These are phyloP conservation scores for Drosophila auraria DNA, from an alignment of 1,140 invertebrate genomes.

Conservation along the genomic window DNA sequence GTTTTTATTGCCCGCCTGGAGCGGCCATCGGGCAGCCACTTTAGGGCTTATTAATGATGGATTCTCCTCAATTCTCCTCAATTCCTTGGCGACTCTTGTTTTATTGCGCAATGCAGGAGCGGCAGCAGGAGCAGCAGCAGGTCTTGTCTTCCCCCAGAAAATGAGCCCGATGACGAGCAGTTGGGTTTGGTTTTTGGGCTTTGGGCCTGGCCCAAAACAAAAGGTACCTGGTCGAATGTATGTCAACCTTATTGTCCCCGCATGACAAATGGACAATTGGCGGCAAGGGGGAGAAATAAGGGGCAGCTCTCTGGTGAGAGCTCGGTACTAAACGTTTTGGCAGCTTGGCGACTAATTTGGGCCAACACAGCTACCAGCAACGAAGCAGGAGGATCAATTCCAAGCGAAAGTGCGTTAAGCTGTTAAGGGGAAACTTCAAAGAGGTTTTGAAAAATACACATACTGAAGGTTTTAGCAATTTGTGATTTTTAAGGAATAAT, in stretches of 20 bases:
- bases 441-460: background rate
- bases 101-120: conserved; percentile 71
- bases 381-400: conserved; percentile 1
- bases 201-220: conserved; percentile 36
- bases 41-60: conserved; percentile 84
- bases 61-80: conserved; percentile 72
- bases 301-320: conserved; percentile 47
- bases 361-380: conserved; percentile 34
- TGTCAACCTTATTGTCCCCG: conserved; percentile 69
- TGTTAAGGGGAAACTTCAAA: background rate
- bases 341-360: conserved; percentile 79
- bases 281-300: conserved; percentile 10
- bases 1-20: conserved; percentile 79
- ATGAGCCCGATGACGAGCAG: conserved; percentile 6
- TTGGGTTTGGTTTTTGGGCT: background rate
- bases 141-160: conserved; percentile 11
- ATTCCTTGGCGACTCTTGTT: conserved; percentile 62
- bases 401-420: background rate
- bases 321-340: conserved; percentile 78
- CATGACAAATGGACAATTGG: conserved; percentile 79
- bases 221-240: conserved; percentile 67
- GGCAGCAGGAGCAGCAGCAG: conserved; percentile 15
- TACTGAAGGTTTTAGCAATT: background rate
- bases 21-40: conserved; percentile 70
- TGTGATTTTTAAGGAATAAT: no score